Evolutionary conservation across 2,888 invertebrate species (phyloP).

Genomic region (Drosophila kambysellisi): DNA sequence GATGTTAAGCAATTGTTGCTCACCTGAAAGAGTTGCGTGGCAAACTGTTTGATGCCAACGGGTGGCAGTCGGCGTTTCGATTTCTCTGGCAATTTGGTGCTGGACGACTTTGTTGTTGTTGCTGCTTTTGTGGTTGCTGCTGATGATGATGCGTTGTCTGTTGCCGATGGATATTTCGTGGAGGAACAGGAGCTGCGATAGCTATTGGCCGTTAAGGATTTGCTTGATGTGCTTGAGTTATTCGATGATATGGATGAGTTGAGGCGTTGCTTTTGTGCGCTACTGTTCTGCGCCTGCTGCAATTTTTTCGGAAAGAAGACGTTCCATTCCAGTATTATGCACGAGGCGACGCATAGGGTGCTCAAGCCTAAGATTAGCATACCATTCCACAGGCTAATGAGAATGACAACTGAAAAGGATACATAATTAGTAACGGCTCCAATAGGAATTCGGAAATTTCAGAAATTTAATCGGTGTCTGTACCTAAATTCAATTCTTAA

Average conservation of each 20-base stretch:
- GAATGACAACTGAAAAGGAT: conserved; percentile 90
- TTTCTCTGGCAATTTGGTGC: conserved; percentile 77
- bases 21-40: conserved; percentile 93
- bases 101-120: conserved; percentile 62
- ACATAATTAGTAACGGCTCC: background rate
- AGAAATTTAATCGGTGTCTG: background rate
- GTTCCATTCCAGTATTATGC: conserved; percentile 88
- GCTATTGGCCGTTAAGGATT: conserved; percentile 65
- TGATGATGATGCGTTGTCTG: conserved; percentile 46
- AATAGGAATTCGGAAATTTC: background rate
- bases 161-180: conserved; percentile 50
- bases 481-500: background rate
- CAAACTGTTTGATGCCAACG: conserved; percentile 94
- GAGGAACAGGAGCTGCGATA: conserved; percentile 70
- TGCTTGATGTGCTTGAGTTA: conserved; percentile 68
- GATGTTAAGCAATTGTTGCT: background rate
- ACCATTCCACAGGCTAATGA: conserved; percentile 92
- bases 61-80: conserved; percentile 86
- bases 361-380: conserved; percentile 87
- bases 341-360: conserved; percentile 87
- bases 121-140: conserved; percentile 2
- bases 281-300: conserved; percentile 8
- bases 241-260: conserved; percentile 79
- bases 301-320: too few relatives aligned
- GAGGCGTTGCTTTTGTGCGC: conserved; percentile 74